Conservation (phyloP, 2,888 invertebrate genomes). For the Dolomedes plantarius region DNA sequence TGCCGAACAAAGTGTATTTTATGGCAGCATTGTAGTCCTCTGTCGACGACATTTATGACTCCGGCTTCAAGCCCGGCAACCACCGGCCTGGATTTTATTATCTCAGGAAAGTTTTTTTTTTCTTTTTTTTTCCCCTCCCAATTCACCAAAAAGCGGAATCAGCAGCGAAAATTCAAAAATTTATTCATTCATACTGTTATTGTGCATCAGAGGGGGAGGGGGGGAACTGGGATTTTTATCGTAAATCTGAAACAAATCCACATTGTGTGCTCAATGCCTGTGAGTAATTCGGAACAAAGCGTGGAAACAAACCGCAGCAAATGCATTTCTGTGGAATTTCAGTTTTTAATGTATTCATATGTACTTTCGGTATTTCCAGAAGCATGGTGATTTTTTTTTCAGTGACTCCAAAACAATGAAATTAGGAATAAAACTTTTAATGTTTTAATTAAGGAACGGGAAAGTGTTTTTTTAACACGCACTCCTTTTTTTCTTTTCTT, state of each 20-base stretch:
- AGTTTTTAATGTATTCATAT: neutral
- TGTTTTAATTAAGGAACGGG: too few species aligned
- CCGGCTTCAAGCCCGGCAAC: conserved; percentile 6
- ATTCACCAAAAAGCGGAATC: neutral
- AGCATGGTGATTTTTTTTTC: too few species aligned
- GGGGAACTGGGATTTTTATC: conserved; percentile 8
- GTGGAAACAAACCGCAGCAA: neutral
- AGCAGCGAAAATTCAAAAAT: neutral
- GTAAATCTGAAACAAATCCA: neutral
- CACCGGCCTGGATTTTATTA: conserved; percentile 24
- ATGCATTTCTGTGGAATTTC: neutral
- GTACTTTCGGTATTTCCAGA: too few species aligned
- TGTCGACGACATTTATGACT: conserved; percentile 42
- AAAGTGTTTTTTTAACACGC: too few species aligned
- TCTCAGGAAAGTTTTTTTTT: neutral
- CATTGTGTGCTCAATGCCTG: neutral
- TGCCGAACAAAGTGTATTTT: conserved; percentile 17
- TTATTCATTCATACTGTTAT: conserved; percentile 2
- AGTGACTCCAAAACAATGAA: too few species aligned
- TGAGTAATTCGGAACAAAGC: neutral
- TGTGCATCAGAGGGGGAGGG: neutral
- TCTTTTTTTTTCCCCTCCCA: too few species aligned
- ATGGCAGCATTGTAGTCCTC: conserved; percentile 35
- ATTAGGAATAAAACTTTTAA: too few species aligned
- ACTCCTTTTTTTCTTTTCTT: too few species aligned